A percentile compares a stretch with the other conserved stretches of the same genome.
Conservation (phyloP, 2,888 invertebrate species). For the Abscondita cerata region DNA sequence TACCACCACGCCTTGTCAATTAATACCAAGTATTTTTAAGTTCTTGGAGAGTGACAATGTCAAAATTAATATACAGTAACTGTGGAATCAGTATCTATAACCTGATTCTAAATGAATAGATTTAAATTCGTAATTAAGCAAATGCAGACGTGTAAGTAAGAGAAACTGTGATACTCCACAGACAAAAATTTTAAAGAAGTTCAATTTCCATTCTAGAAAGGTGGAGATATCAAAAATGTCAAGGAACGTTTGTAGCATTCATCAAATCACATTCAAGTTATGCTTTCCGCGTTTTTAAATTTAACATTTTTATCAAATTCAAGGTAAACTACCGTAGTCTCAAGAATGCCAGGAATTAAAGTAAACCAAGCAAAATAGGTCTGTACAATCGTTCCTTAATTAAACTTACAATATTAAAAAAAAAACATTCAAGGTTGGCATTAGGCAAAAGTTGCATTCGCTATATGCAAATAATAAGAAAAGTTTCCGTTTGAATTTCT, state of each 20-base stretch:
- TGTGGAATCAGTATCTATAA: too few species aligned
- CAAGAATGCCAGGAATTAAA: slow-evolving; percentile 27
- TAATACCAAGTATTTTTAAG: too few species aligned
- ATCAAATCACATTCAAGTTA: slow-evolving; percentile 37
- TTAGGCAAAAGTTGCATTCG: not conserved
- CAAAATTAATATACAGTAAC: too few species aligned
- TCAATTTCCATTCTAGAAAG: slow-evolving; percentile 41
- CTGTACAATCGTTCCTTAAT: slow-evolving; percentile 9
- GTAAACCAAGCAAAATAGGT: slow-evolving; percentile 20
- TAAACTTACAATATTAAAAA: not conserved
- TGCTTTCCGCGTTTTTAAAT: slow-evolving; percentile 38
- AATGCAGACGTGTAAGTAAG: slow-evolving; percentile 17
- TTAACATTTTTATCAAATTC: slow-evolving; percentile 35
- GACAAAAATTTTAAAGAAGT: slow-evolving; percentile 30
- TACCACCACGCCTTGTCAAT: too few species aligned
- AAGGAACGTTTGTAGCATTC: slow-evolving; percentile 42
- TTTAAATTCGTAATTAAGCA: slow-evolving; percentile 5
- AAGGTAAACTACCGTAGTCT: slow-evolving; percentile 36
- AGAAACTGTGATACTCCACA: slow-evolving; percentile 7
- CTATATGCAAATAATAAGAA: too few species aligned
- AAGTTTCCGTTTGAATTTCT: too few species aligned
- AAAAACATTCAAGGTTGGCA: slow-evolving; percentile 1
- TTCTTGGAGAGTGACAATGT: too few species aligned
- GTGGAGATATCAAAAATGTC: slow-evolving; percentile 40
- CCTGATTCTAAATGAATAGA: too few species aligned